phyloP scores from a whole-genome alignment of 2,888 invertebrate species.

The Pyralis farinalis region DNA sequence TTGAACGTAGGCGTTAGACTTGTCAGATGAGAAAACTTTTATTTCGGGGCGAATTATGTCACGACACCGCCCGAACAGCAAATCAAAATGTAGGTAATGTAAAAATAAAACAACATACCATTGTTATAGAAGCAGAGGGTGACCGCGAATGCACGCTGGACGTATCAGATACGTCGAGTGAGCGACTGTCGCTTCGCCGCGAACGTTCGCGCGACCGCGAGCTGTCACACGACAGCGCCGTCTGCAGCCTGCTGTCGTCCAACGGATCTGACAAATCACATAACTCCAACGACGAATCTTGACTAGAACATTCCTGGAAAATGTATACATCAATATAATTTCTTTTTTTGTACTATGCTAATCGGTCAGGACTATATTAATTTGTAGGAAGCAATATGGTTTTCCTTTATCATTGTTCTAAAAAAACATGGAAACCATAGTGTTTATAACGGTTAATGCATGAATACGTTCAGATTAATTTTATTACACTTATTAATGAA shows the following conservation, averaged over 20 bases:
- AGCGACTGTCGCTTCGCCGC: constrained; percentile 70
- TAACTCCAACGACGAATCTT: constrained; percentile 73
- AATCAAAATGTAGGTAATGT: too few species aligned
- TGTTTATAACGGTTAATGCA: too few species aligned
- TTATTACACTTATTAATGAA: too few species aligned
- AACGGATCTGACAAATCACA: constrained; percentile 66
- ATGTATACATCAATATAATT: not conserved
- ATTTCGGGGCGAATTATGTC: too few species aligned
- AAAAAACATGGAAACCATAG: too few species aligned
- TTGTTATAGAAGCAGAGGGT: constrained; percentile 69
- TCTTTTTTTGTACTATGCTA: not conserved
- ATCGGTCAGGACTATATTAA: not conserved
- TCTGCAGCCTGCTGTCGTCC: constrained; percentile 69
- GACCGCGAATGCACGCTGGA: constrained; percentile 70
- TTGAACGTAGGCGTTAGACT: too few species aligned
- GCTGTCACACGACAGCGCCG: constrained; percentile 71
- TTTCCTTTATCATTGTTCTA: too few species aligned
- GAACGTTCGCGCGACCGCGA: constrained; percentile 62
- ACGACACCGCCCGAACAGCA: too few species aligned
- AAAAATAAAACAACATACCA: constrained; percentile 41
- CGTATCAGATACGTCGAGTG: constrained; percentile 69
- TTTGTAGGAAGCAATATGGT: not conserved
- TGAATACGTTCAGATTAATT: too few species aligned
- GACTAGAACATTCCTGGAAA: constrained; percentile 77
- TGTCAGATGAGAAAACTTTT: too few species aligned